These are phyloP conservation scores for Drosophila kikkawai DNA, from an alignment of 1,140 invertebrate genomes.

Conservation along the genomic window DNA sequence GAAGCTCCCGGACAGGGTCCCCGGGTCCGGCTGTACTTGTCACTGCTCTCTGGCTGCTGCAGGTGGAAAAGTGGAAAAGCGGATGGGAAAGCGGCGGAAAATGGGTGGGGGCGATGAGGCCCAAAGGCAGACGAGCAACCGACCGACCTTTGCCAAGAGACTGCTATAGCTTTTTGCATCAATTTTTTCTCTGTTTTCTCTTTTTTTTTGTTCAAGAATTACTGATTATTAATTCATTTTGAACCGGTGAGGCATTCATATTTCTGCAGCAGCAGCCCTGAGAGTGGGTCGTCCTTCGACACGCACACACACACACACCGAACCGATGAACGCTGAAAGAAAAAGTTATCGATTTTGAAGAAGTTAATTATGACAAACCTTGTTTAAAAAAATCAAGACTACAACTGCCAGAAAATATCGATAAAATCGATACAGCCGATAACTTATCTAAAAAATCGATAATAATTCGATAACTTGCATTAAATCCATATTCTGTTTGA, in stretches of 20 bases:
- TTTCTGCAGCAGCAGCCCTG: conserved; percentile 67
- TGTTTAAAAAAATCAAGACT: not conserved
- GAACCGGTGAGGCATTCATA: conserved; percentile 81
- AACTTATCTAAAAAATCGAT: not conserved
- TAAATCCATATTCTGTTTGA: not conserved
- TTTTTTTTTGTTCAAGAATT: conserved; percentile 78
- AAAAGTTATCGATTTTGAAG: not conserved
- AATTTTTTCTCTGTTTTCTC: conserved; percentile 28
- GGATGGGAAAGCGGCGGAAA: conserved; percentile 17
- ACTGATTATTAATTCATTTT: conserved; percentile 84
- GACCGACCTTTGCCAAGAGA: conserved; percentile 40
- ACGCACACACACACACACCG: conserved; percentile 8
- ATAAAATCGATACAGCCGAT: not conserved
- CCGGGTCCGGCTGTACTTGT: conserved; percentile 64
- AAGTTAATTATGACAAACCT: no score
- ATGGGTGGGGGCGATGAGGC: conserved; percentile 17
- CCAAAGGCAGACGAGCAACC: conserved; percentile 52
- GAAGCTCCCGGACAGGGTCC: conserved; percentile 36
- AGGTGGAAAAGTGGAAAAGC: conserved; percentile 44
- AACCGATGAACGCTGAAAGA: conserved; percentile 1
- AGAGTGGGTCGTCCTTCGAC: conserved; percentile 76
- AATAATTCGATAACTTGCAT: not conserved
- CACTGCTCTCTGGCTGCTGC: conserved; percentile 34
- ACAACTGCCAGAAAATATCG: not conserved
- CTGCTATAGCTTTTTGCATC: conserved; percentile 36